phyloP scores from a whole-genome alignment of 2,113 vertebrate species.

The Nasalis larvatus region DNA sequence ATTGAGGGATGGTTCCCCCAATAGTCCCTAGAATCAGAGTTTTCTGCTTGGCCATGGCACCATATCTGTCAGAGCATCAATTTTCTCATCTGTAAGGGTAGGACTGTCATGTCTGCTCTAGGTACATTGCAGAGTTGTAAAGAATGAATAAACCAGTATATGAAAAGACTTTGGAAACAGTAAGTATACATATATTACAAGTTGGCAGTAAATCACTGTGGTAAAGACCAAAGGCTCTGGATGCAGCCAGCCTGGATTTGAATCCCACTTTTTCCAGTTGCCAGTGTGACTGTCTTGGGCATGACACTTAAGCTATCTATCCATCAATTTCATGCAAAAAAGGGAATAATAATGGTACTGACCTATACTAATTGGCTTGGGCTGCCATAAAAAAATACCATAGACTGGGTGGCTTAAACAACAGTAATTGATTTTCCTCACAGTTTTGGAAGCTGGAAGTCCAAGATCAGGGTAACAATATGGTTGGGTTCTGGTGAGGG shows the following conservation, averaged over 20 bases:
- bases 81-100: conserved; percentile 10
- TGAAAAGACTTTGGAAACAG: neutral
- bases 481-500: neutral
- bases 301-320: neutral
- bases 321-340: neutral
- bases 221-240: neutral
- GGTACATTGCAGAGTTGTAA: neutral
- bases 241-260: neutral
- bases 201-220: neutral
- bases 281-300: neutral
- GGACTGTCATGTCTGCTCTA: neutral
- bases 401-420: neutral
- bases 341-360: neutral
- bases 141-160: neutral
- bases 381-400: neutral
- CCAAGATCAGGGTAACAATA: neutral
- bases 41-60: neutral
- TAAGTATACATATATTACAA: neutral
- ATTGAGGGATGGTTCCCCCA: too few species aligned
- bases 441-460: neutral
- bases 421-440: neutral
- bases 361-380: neutral
- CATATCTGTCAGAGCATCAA: neutral
- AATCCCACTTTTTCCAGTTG: neutral
- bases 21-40: neutral